phyloP scores from a whole-genome alignment of 2,113 vertebrate genomes.

The Malurus alboscapulatus region DNA sequence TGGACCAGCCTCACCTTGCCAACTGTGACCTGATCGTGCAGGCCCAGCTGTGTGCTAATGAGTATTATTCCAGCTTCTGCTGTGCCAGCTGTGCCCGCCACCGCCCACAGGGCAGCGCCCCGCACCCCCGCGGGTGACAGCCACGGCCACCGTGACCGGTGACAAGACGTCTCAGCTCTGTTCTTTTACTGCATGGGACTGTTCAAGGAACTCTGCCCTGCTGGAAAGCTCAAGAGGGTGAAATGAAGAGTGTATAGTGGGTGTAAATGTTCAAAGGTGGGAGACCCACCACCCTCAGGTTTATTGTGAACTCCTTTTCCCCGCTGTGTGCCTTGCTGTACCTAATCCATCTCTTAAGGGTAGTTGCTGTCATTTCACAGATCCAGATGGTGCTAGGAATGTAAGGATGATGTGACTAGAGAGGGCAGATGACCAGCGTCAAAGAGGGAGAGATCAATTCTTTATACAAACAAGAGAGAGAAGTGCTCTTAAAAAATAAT shows the following conservation, averaged over 20 bases:
- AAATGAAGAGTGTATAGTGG: neutral
- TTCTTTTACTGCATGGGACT: neutral
- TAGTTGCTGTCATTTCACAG: neutral
- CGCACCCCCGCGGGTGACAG: constrained; percentile 39
- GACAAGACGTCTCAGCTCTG: neutral
- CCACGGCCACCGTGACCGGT: rapidly evolving
- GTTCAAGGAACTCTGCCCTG: neutral
- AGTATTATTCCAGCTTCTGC: constrained; percentile 94
- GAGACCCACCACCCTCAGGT: neutral
- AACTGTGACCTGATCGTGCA: constrained; percentile 92
- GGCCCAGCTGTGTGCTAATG: constrained; percentile 87
- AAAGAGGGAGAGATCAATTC: neutral
- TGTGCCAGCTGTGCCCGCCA: constrained; percentile 87
- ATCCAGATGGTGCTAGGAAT: neutral
- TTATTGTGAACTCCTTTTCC: neutral
- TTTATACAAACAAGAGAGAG: neutral
- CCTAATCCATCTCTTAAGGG: neutral
- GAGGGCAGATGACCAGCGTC: neutral
- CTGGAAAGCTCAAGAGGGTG: neutral
- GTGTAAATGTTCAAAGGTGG: neutral
- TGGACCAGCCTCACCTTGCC: constrained; percentile 89
- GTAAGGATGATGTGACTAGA: neutral
- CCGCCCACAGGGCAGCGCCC: neutral
- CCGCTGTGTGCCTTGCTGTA: neutral
- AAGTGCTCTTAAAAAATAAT: neutral